These are phyloP conservation scores for Ibycter americanus DNA, from an alignment of 2,797 vertebrate species.

Conservation along the genomic window DNA sequence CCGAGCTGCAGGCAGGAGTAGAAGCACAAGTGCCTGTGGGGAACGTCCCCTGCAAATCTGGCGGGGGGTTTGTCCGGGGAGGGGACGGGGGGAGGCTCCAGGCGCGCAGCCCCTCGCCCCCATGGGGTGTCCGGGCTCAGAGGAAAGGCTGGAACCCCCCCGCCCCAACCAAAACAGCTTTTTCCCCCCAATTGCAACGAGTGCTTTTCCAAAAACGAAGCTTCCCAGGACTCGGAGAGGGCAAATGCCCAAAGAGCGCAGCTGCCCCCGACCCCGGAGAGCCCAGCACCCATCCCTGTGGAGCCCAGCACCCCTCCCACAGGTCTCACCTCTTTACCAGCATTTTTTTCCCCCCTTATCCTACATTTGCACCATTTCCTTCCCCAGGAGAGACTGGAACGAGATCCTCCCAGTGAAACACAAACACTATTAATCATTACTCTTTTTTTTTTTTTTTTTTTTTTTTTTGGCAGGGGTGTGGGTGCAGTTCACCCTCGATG, in stretches of 20 bases:
- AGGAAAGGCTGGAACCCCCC: background rate
- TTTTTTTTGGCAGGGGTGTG: too few relatives aligned
- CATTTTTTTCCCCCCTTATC: rapidly evolving
- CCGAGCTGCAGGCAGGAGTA: background rate
- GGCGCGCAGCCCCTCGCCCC: rapidly evolving
- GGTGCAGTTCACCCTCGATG: rapidly evolving
- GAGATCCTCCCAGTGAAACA: background rate
- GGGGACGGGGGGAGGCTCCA: background rate
- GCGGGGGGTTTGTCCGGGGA: rapidly evolving
- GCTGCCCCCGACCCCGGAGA: background rate
- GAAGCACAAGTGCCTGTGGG: rapidly evolving
- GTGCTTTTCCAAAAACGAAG: background rate
- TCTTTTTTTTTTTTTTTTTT: too few relatives aligned
- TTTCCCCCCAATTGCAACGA: background rate
- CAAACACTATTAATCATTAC: rapidly evolving
- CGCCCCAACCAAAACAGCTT: rapidly evolving
- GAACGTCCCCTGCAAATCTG: rapidly evolving
- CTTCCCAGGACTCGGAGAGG: rapidly evolving
- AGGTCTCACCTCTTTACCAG: background rate
- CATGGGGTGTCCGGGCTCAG: rapidly evolving
- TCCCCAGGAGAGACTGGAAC: background rate
- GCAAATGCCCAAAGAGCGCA: background rate
- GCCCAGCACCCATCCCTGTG: background rate
- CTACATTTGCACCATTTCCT: background rate
- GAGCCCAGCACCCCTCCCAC: rapidly evolving